Conservation (phyloP, 2,113 vertebrate species). For the Forbesichthys agassizii region DNA sequence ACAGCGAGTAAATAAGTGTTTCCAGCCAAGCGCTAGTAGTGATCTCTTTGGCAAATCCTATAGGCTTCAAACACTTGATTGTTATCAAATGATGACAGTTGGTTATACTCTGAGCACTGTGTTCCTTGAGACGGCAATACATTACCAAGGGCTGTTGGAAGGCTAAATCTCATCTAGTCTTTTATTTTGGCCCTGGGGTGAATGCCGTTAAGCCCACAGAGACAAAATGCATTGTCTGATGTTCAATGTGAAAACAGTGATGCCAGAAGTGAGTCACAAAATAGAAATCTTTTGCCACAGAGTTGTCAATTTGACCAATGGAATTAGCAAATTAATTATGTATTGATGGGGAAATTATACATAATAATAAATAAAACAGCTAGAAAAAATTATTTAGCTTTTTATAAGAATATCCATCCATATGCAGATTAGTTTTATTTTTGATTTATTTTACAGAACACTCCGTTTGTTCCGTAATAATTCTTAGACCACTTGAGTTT, state of each 20-base stretch:
- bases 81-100: conserved; percentile 46
- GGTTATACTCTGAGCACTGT: conserved; percentile 39
- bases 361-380: neutral
- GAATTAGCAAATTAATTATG: too few species aligned
- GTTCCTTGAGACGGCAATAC: conserved; percentile 39
- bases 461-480: too few species aligned
- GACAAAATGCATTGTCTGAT: conserved; percentile 37
- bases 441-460: too few species aligned
- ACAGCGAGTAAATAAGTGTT: conserved; percentile 6
- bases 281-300: neutral
- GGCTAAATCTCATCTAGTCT: conserved; percentile 34
- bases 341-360: neutral
- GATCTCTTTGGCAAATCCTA: conserved; percentile 21
- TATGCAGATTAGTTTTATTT: too few species aligned
- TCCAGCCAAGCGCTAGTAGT: conserved; percentile 14
- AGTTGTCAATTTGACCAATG: conserved; percentile 6
- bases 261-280: neutral
- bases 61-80: conserved; percentile 17
- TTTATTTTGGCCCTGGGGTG: conserved; percentile 3
- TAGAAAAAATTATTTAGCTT: too few species aligned
- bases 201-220: conserved; percentile 29
- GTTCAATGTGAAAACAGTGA: too few species aligned
- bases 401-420: too few species aligned
- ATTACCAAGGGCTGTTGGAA: conserved; percentile 35
- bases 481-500: too few species aligned